Evolutionary conservation across 2,113 vertebrate species (phyloP), one percentile per base, ranked within the genome.

Genomic region (Caracal caracal): DNA sequence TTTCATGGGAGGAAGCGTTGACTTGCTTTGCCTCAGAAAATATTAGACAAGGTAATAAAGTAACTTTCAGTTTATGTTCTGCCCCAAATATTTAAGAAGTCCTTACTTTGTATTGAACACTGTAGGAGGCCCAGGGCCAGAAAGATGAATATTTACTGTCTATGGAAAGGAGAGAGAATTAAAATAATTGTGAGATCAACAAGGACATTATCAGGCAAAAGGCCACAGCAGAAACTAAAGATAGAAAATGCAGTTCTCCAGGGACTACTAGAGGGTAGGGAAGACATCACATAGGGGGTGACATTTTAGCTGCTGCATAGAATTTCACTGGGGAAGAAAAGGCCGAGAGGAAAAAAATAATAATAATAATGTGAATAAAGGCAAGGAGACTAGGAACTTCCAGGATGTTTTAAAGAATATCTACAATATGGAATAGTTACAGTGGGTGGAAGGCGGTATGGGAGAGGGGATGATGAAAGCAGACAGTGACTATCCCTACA

Each of bases 271-370:
- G 2, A 43, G 37, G 20, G 40, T 66, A 4, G 35, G n/a, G 49
- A 49, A 47, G 71, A 61, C 22, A 17, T 91, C 26, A 37, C 33
- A 80, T 17, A 83, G 22, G 19, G 68, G 37, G 24, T 70, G 65
- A 86, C 30, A 86, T 83, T 83, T 88, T 53, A 97, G 47, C 65
- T 76, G 56, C 86, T n/a, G 16, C 82, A 68, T 20, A 82, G 43
- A 90, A 66, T 78, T 87, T 85, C 88, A 79, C 59, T 40, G 10
- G 66, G 30, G 53, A 61, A 90, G 47, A 85, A 80, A 95, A 93
- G 19, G 73, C 10, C 7, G 30, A 80, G 66, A 33, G 11, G 5
- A 17, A 78, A 83, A 24, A 61, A 51, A 83, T 8, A 15, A 83
- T 20, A 47, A 30, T 47, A 75, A 75, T 47, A 82, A 47, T 11